Percentiles rank a stretch among this genome's conserved stretches.
phyloP scores from a whole-genome alignment of 2,888 invertebrate genomes.

The Lepeophtheirus nordmannii region DNA sequence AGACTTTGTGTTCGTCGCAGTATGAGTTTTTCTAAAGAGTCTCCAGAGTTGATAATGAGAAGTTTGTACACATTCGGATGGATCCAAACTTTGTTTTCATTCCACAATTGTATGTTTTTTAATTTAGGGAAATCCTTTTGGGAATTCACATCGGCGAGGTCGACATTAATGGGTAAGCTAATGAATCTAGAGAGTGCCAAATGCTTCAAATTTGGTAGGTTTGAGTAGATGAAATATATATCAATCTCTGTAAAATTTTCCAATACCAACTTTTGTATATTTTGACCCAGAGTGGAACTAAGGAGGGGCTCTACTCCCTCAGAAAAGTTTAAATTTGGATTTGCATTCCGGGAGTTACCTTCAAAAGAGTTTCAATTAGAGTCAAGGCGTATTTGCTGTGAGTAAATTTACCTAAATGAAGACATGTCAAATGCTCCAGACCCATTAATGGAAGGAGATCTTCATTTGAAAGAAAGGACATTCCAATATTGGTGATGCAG shows the following conservation, averaged over 20 bases:
- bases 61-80: background rate
- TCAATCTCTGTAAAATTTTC: conserved; percentile 18
- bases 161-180: background rate
- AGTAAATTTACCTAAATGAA: conserved; percentile 16
- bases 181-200: conserved; percentile 11
- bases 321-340: background rate
- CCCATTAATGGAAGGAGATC: conserved; percentile 2
- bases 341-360: background rate
- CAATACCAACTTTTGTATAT: conserved; percentile 8
- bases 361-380: background rate
- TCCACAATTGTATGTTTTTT: conserved; percentile 9
- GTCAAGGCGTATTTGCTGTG: background rate
- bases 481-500: conserved; percentile 3
- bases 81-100: background rate
- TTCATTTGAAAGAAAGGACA: conserved; percentile 7
- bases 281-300: background rate
- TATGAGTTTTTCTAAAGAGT: background rate
- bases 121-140: background rate
- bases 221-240: background rate
- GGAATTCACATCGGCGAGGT: background rate
- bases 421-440: background rate
- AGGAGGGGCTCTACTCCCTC: conserved; percentile 19
- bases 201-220: conserved; percentile 6
- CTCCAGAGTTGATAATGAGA: background rate
- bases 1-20: background rate